Evolutionary conservation across 2,888 invertebrate species (phyloP).

Genomic region (Drosophila lutescens): DNA sequence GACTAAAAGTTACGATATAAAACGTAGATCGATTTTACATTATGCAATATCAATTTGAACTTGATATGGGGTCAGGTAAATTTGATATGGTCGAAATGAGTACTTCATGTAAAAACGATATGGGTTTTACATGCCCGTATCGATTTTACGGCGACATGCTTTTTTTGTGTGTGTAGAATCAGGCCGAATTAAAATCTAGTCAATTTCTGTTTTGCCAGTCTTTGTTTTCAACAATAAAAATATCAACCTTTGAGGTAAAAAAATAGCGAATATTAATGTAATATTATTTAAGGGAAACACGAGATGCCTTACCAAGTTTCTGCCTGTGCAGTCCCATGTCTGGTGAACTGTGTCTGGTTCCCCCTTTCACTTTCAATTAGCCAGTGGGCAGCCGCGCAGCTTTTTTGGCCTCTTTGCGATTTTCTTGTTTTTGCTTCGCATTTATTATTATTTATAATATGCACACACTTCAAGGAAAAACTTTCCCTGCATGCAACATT

Average conservation of each 20-base stretch:
- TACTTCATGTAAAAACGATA: no score
- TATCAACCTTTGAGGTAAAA: no score
- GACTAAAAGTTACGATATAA: no score
- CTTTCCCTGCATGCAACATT: slow-evolving; percentile 59
- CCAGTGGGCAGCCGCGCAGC: slow-evolving; percentile 56
- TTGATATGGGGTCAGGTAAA: no score
- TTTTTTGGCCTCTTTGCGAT: slow-evolving; percentile 30
- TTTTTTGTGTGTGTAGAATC: no score
- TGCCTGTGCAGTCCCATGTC: neutral
- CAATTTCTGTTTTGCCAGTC: no score
- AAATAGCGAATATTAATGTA: neutral
- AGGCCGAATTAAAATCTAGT: neutral
- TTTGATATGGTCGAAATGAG: no score
- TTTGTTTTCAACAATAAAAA: no score
- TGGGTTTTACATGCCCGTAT: no score
- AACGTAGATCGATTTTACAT: no score
- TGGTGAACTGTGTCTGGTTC: slow-evolving; percentile 26
- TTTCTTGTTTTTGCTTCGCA: slow-evolving; percentile 44
- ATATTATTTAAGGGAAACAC: neutral
- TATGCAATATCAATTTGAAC: no score
- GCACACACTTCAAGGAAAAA: slow-evolving; percentile 66
- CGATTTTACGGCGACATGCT: no score
- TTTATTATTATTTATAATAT: slow-evolving; percentile 59
- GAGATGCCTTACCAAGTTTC: neutral
- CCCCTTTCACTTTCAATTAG: slow-evolving; percentile 73